Base-by-base conservation (phyloP, 2,888 invertebrate genomes). In the Chydorus sphaericus region DNA sequence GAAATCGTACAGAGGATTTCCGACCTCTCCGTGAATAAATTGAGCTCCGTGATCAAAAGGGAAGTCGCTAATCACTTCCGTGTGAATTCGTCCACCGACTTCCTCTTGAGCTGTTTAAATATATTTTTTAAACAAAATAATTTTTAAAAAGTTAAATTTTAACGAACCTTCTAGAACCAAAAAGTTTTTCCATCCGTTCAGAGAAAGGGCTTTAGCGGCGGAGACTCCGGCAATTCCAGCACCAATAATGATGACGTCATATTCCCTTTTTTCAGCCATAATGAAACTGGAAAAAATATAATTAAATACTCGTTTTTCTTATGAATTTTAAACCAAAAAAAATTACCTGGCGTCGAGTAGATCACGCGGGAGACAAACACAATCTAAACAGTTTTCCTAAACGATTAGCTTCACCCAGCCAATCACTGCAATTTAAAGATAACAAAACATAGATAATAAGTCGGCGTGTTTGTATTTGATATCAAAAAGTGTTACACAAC, bases 21-120 rank as follows among this genome's bases (percentile, higher is more conserved):
- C 86, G 39, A 88, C 72, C 51, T 90, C 87, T 37, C 92, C 92
- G 67, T 92, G 91, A 63, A 92, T 88, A 88, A 90, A 91, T 69
- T 91, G 91, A 30, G 91, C 91, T 56, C 92, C 92, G 60, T 90
- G 71, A 72, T 92, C 91, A 49, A 91, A 37, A 16, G 61, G 33
- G 18, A 50, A 36, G 18, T 58, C 48, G 8, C 37, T 20, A 10
- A 44, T 38, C 10, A n/a, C 30, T 14, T 36, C 54, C 11, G 48
- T 54, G 10, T 33, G 48, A 10, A 57, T 48, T 18, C 57, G 52
- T 8, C 57, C 57, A 14, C 57, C 57, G n/a, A 36, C 33, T 28
- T 48, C 28, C 33, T 29, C 26, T 20, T 54, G 39, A 30, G 54
- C 57, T 57, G 14, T 10, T 33, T 11, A 16, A n/a, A 48, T 4